These are phyloP conservation scores for Aspidiotus destructor DNA, from an alignment of 2,888 invertebrate genomes.

Conservation along the genomic window DNA sequence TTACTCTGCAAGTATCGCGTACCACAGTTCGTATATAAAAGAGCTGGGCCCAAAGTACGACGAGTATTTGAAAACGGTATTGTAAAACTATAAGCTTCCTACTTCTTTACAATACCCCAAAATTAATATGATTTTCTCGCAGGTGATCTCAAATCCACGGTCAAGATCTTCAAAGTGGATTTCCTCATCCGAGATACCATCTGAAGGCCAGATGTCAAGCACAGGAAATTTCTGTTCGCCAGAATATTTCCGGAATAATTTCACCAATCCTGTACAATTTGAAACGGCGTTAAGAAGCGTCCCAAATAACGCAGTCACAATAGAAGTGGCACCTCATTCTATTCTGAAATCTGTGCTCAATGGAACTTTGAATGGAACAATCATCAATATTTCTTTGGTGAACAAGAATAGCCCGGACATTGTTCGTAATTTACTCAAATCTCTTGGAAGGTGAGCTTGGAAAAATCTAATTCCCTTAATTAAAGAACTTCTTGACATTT, in stretches of 20 bases:
- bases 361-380: slow-evolving; percentile 43
- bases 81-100: too few relatives aligned
- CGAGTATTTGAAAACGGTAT: slow-evolving; percentile 50
- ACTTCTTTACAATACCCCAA: not conserved
- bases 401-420: slow-evolving; percentile 45
- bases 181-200: slow-evolving; percentile 46
- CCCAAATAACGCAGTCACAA: slow-evolving; percentile 49
- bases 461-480: not conserved
- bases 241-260: slow-evolving; percentile 50
- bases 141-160: slow-evolving; percentile 43
- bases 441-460: slow-evolving; percentile 53
- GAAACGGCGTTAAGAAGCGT: slow-evolving; percentile 51
- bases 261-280: slow-evolving; percentile 46
- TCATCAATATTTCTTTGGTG: slow-evolving; percentile 48
- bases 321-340: slow-evolving; percentile 54
- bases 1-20: slow-evolving; percentile 77
- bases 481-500: not conserved
- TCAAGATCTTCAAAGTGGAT: slow-evolving; percentile 48
- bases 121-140: slow-evolving; percentile 13
- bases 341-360: slow-evolving; percentile 52
- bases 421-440: slow-evolving; percentile 50
- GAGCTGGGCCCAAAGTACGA: slow-evolving; percentile 59
- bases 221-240: slow-evolving; percentile 39
- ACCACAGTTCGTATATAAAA: slow-evolving; percentile 75
- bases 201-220: slow-evolving; percentile 44